Base-by-base conservation (phyloP, 2,797 vertebrate species). In the Otolemur crassicaudatus region DNA sequence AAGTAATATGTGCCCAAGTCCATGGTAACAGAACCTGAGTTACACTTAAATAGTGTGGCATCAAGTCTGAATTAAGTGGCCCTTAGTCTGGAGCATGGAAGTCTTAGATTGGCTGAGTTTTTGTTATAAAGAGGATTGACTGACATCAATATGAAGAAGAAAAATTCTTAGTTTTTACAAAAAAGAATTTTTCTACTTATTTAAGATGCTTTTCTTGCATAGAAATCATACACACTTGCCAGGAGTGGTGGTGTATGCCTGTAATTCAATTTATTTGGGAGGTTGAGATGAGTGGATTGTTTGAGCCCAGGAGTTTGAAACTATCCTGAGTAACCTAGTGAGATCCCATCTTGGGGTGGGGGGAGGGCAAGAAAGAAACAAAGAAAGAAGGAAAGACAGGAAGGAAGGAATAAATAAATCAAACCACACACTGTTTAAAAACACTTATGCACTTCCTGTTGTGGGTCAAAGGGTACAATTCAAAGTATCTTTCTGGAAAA, bases 81-180 rank as follows among this genome's bases (percentile, higher is more conserved):
- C 19, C 20, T 93, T 85, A 20, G 22, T 67, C 85, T 58, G 37
- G 17, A 86, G 12, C n/a, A 31, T 56, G 14, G 37, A 88, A 34
- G 16, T 49, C 40, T 87, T 75, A 17, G 1, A 7, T 94, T 77
- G 91, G 53, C 10, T 91, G 73, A 83, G 23, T 87, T 84, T 58
- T 92, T 5, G 76, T 76, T 37, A 27, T 63, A 95, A 85, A 5
- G 27, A 2, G 5, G 29, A 31, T 76, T 84, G 63, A 84, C 37
- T 84, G 17, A 83, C 63, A 40, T 75, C 40, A 60, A 40, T 46
- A 87, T 61, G 72, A 43, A 75, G 14, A 79, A 10, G 34, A 6
- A 87, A 92, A 67, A 34, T 81, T 87, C 63, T 87, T 90, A 80
- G 11, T 31, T 75, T 90, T 94, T 49, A 63, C 11, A 58, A 63